These are phyloP conservation scores for Biston betularia DNA, from an alignment of 2,888 invertebrate species.

Conservation along the genomic window DNA sequence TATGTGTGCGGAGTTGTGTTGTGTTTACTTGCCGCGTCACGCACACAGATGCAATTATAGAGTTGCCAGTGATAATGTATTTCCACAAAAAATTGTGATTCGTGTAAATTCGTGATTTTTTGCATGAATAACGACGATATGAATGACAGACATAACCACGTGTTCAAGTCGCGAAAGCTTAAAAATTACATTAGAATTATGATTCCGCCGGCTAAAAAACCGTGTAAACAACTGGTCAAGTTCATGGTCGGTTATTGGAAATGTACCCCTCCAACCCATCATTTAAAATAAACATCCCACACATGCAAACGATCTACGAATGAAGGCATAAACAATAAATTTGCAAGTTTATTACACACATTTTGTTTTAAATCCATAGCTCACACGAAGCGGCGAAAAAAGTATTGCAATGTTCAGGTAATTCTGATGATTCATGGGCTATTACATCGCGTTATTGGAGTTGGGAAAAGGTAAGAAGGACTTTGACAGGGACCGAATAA, in stretches of 20 bases:
- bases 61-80: too few relatives aligned
- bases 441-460: slow-evolving; percentile 70
- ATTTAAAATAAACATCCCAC: slow-evolving; percentile 7
- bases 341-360: slow-evolving; percentile 49
- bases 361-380: slow-evolving; percentile 59
- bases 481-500: slow-evolving; percentile 12
- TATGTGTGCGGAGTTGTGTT: too few relatives aligned
- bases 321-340: slow-evolving; percentile 46
- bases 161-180: too few relatives aligned
- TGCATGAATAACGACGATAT: too few relatives aligned
- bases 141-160: too few relatives aligned
- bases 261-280: not conserved
- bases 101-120: too few relatives aligned
- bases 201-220: too few relatives aligned
- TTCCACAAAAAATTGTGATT: too few relatives aligned
- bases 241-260: not conserved
- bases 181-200: not conserved
- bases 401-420: slow-evolving; percentile 69
- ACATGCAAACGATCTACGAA: slow-evolving; percentile 28
- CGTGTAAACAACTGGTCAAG: not conserved
- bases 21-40: too few relatives aligned
- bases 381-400: slow-evolving; percentile 53
- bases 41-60: too few relatives aligned
- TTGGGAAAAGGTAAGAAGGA: slow-evolving; percentile 57
- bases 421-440: slow-evolving; percentile 72